Evolutionary conservation across 2,797 vertebrate genomes (phyloP).

Genomic region (Erethizon dorsatum): DNA sequence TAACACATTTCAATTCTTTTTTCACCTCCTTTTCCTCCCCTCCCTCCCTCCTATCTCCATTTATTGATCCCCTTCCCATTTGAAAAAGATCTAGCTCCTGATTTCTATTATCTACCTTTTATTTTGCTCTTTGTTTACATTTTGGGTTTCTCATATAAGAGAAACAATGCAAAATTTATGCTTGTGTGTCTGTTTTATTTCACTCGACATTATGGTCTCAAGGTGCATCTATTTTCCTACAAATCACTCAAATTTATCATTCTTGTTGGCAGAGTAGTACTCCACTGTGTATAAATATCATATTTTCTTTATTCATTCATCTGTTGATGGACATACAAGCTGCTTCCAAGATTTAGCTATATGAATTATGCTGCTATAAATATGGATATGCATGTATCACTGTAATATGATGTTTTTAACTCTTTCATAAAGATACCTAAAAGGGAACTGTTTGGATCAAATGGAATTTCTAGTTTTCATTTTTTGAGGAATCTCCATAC

Average conservation of each 20-base stretch:
- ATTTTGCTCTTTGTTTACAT: background rate
- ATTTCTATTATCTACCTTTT: background rate
- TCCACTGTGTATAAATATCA: background rate
- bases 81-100: background rate
- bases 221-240: too few species aligned
- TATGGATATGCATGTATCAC: background rate
- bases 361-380: background rate
- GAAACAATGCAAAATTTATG: background rate
- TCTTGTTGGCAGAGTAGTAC: background rate
- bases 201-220: background rate
- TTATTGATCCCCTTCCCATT: background rate
- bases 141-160: background rate
- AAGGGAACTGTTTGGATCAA: background rate
- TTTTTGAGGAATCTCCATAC: background rate
- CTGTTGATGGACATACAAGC: background rate
- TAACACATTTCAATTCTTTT: background rate
- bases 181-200: background rate
- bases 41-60: background rate
- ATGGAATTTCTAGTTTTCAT: background rate
- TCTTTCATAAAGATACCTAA: background rate
- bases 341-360: background rate
- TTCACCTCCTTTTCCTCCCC: background rate
- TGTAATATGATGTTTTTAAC: background rate
- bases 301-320: background rate
- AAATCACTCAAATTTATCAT: background rate